Base-by-base conservation (phyloP, 2,113 vertebrate genomes). In the Phasianus colchicus region DNA sequence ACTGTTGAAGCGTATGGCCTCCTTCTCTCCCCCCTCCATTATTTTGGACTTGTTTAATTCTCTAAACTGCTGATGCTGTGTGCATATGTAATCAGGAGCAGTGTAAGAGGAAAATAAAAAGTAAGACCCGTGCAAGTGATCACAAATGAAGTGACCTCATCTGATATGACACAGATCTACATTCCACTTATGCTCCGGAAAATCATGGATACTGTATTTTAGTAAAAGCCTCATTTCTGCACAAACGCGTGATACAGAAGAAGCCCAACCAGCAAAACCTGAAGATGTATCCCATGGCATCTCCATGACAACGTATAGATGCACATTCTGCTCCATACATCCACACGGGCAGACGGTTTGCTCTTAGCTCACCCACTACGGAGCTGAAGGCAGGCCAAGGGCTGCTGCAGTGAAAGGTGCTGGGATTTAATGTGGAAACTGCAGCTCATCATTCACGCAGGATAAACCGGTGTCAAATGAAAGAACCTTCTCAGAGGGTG, bases 81-180 rank as follows among this genome's bases (percentile, higher is more conserved):
- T 6, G 5, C 65, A 38, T 89, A 30, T 43, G 55, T 89, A 90
- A 90, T 66, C 81, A 75, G 57, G 60, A 93, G 48, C 61, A 75
- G 71, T 84, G 77, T 89, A 55, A 78, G 32, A 75, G 91, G 73
- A 82, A 92, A 94, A 91, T 64, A 87, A 91, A 93, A 91, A 90
- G 93, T 32, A 89, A 95, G 82, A 52, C 75, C 75, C 71, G 2
- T 87, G 64, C 71, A 95, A 91, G 50, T 89, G 69, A 70, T 66
- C 75, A 58, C 85, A 87, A 93, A 71, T 95, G 93, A 96, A 93
- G 95, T 95, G 94, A 96, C 94, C 94, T 64, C 79, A 92, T 95
- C 95, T 95, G 79, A 88, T 96, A 91, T 95, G 95, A 95, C 94
- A 96, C 89, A 95, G 91, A 96, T 96, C 93, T 91, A 40, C 64